Evolutionary conservation across 2,888 invertebrate genomes (phyloP).

Genomic region (Phaonia tiefii): DNA sequence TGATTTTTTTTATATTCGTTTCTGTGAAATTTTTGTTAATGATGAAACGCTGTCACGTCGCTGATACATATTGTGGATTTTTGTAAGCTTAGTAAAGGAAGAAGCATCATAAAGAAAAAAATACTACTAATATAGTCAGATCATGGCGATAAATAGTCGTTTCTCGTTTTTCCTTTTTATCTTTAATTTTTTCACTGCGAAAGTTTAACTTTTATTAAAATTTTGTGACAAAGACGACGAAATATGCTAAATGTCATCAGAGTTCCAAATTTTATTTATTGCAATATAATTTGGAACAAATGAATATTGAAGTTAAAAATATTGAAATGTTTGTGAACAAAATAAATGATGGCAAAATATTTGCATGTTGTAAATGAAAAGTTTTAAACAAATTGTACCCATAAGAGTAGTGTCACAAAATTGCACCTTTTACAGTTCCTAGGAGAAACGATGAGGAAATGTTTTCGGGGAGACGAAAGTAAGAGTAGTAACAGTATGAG

Average conservation of each 20-base stretch:
- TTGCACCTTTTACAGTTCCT: no score
- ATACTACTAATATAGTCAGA: conserved; percentile 42
- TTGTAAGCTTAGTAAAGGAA: background rate
- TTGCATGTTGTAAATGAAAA: no score
- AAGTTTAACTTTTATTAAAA: conserved; percentile 32
- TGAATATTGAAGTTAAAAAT: no score
- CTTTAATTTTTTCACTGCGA: no score
- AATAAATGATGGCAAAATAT: no score
- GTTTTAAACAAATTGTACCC: no score
- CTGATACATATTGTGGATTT: conserved; percentile 8
- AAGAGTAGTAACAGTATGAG: no score
- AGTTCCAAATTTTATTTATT: conserved; percentile 19
- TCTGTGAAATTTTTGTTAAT: conserved; percentile 16
- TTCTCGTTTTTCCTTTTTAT: background rate
- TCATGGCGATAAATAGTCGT: conserved; percentile 43
- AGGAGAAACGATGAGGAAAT: no score
- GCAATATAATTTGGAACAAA: background rate
- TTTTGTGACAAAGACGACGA: background rate
- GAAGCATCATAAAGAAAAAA: background rate
- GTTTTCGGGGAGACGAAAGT: no score
- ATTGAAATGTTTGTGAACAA: no score
- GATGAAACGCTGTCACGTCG: conserved; percentile 58
- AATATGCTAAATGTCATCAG: conserved; percentile 15
- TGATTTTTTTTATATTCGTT: background rate
- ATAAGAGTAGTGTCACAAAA: no score